Evolutionary conservation across 2,888 invertebrate genomes (phyloP), one percentile per base, ranked within the genome.

Genomic region (Endotricha flammealis): DNA sequence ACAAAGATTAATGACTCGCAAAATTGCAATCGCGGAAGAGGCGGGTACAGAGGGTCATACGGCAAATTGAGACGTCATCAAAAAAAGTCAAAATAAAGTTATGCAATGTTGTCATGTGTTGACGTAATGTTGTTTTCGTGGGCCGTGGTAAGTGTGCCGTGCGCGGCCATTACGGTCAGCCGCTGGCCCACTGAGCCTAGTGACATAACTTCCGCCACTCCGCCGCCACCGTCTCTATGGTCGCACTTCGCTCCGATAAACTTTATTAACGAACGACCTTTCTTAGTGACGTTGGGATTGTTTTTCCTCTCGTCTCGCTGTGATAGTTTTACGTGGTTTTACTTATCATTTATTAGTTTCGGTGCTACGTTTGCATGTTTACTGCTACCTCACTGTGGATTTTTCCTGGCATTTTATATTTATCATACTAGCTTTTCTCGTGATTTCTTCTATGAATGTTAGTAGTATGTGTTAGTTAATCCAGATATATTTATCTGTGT

Each of bases 171-270:
- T 74, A 68, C 82, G 82, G 81, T 80, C 81, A 79, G 68, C 64
- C 66, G 74, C 71, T 83, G 83, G 72, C 82, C 82, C 76, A 82
- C 65, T 78, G 67, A 59, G 66, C 57, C 50, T 41, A 7, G 45
- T 85, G 82, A 83, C 78, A 80, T 83, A 85, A 85, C 81, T 82
- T 82, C 81, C 83, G 80, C 79, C 68, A 72, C 54, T 32, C n/a
- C 20, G 8, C 20, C 20, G 20, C 20, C 20, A 20, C 20, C n/a
- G 20, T n/a, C 20, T 6, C 20, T n/a, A n/a, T n/a, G n/a, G 20
- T 7, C 20, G 7, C 16, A 20, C 20, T 4, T 16, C 16, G 16
- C 16, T 3, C 16, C 16, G 16, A 16, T 6, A 6, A n/a, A n/a
- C n/a, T n/a, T n/a, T n/a, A n/a, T n/a, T n/a, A n/a, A n/a, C n/a